A percentile compares a stretch with the other conserved stretches of the same genome.
Evolutionary conservation across 2,888 invertebrate species (phyloP).

Genomic region (Trichopria drosophilae): DNA sequence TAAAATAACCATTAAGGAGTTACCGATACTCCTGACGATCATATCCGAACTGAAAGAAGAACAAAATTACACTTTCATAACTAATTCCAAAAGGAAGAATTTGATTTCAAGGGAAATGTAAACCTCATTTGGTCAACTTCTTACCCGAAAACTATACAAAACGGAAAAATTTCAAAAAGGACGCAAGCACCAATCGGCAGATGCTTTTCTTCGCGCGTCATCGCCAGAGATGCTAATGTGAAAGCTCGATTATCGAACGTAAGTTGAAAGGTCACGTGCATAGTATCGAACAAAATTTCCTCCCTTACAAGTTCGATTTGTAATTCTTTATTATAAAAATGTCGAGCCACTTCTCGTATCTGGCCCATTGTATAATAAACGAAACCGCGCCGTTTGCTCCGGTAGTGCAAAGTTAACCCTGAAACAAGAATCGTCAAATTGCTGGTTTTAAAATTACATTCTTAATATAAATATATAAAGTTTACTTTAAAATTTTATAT

Average conservation of each 20-base stretch:
- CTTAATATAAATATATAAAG: no score
- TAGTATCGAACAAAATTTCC: conserved; percentile 84
- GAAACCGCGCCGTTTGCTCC: conserved; percentile 90
- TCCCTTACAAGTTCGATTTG: conserved; percentile 86
- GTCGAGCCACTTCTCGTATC: conserved; percentile 86
- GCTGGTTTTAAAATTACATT: no score
- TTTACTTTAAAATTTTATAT: no score
- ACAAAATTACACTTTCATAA: no score
- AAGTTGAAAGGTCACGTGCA: conserved; percentile 91
- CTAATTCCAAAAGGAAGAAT: neutral
- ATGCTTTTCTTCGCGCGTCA: conserved; percentile 87
- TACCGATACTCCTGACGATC: conserved; percentile 86
- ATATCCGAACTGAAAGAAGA: conserved; percentile 73
- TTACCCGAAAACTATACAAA: conserved; percentile 94
- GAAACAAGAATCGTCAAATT: no score
- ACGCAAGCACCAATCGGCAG: conserved; percentile 86
- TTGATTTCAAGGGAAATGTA: no score
- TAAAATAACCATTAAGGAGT: conserved; percentile 85
- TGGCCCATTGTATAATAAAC: conserved; percentile 97
- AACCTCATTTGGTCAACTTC: no score
- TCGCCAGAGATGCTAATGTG: conserved; percentile 78
- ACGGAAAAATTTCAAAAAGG: conserved; percentile 95
- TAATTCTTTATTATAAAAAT: conserved; percentile 94
- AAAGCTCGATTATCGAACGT: conserved; percentile 94
- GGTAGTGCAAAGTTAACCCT: conserved; percentile 90